phyloP scores from a whole-genome alignment of 2,888 invertebrate species.

The Pristionchus japonicus region DNA sequence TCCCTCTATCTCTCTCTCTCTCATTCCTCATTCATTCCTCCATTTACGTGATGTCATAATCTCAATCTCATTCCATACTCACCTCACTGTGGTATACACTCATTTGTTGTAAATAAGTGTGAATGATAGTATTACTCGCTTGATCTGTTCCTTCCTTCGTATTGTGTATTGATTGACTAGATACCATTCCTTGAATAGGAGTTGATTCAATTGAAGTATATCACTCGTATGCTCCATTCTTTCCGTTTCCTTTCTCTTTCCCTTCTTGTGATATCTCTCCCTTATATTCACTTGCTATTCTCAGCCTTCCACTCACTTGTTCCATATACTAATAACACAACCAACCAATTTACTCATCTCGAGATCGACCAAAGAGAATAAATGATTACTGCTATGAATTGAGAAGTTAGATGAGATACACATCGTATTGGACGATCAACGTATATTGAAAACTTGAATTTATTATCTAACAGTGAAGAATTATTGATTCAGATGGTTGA shows the following conservation, averaged over 20 bases:
- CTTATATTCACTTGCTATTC: not conserved
- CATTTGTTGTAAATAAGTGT: conserved; percentile 37
- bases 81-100: conserved; percentile 14
- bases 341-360: conserved; percentile 15
- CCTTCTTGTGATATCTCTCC: conserved; percentile 26
- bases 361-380: conserved; percentile 8
- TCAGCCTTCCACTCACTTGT: conserved; percentile 23
- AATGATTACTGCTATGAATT: not conserved
- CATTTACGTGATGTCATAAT: conserved; percentile 7
- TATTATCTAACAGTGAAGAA: not conserved
- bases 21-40: not conserved
- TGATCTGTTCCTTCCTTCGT: not conserved
- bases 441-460: not conserved
- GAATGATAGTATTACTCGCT: not conserved
- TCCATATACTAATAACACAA: conserved; percentile 31
- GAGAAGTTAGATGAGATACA: not conserved
- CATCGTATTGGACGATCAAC: not conserved
- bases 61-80: conserved; percentile 20
- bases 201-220: conserved; percentile 12
- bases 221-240: not conserved
- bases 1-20: not conserved
- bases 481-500: conserved; percentile 3
- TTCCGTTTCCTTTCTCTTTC: not conserved
- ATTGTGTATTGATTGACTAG: not conserved
- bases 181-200: not conserved